A percentile compares a stretch with the other conserved stretches of the same genome.
Evolutionary conservation across 2,113 vertebrate species (phyloP).

Genomic region (Salvelinus sp.): DNA sequence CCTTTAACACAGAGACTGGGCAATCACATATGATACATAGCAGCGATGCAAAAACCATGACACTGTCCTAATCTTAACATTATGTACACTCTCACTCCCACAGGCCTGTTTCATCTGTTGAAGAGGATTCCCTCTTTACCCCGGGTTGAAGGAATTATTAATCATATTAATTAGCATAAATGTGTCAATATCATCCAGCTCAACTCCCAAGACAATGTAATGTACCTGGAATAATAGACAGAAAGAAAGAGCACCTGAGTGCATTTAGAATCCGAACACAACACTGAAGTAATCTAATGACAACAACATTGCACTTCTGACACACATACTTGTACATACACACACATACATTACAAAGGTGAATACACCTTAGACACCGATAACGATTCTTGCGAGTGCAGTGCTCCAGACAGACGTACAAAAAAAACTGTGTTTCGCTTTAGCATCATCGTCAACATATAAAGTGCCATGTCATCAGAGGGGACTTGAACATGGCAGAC

Average conservation of each 20-base stretch:
- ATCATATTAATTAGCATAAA: not conserved
- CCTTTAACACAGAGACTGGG: slow-evolving; percentile 24
- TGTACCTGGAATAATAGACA: slow-evolving; percentile 6
- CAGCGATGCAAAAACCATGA: slow-evolving; percentile 12
- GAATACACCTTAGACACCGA: not conserved
- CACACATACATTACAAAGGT: slow-evolving; percentile 13
- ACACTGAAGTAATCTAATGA: slow-evolving; percentile 20
- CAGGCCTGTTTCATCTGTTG: slow-evolving; percentile 9
- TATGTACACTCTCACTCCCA: slow-evolving; percentile 17
- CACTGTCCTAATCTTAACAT: slow-evolving; percentile 3
- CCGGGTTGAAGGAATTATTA: not conserved
- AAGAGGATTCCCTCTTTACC: slow-evolving; percentile 1
- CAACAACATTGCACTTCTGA: slow-evolving; percentile 42
- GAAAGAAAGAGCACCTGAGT: not conserved
- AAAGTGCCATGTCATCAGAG: not conserved
- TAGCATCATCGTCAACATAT: not conserved
- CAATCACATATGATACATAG: slow-evolving; percentile 25
- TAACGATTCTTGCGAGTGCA: not conserved
- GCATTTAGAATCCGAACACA: slow-evolving; percentile 13
- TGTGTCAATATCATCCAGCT: slow-evolving; percentile 1
- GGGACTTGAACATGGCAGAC: not conserved
- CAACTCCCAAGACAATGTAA: not conserved
- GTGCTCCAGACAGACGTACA: not conserved
- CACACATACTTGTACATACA: slow-evolving; percentile 14
- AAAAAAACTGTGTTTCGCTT: not conserved